These are phyloP conservation scores for Pedionomus torquatus DNA, from an alignment of 2,113 vertebrate genomes.

Conservation along the genomic window DNA sequence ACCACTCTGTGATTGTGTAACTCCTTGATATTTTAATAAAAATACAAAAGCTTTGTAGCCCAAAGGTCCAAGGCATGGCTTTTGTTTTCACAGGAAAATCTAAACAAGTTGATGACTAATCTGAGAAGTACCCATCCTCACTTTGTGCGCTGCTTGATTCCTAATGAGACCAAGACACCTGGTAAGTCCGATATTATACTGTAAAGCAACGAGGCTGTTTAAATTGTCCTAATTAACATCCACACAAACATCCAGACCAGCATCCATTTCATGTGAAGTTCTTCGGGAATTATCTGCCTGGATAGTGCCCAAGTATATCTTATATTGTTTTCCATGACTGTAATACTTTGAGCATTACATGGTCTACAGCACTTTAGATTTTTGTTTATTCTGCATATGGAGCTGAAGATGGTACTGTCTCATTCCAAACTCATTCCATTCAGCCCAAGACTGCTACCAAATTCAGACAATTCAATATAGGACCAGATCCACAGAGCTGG, in stretches of 20 bases:
- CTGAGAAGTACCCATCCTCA: slow-evolving; percentile 86
- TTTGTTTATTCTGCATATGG: background rate
- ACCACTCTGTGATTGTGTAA: background rate
- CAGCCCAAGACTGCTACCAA: background rate
- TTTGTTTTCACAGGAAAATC: slow-evolving; percentile 82
- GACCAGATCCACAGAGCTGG: background rate
- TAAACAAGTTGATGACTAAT: slow-evolving; percentile 94
- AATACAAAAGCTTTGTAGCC: background rate
- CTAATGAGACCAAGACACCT: slow-evolving; percentile 88
- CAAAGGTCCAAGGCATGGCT: background rate
- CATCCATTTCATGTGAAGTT: background rate
- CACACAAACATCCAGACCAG: background rate
- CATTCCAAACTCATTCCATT: background rate
- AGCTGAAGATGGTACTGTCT: background rate
- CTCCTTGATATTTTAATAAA: background rate
- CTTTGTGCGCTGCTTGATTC: slow-evolving; percentile 88
- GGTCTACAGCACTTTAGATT: background rate
- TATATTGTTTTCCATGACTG: background rate
- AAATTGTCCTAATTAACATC: background rate
- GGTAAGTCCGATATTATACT: slow-evolving; percentile 67
- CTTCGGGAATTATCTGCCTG: background rate
- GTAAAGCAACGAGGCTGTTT: too few relatives aligned
- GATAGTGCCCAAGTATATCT: background rate
- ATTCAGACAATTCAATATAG: background rate
- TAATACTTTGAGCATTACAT: background rate